Evolutionary conservation across 1,140 invertebrate genomes (phyloP).

Genomic region (Trichonephila clavipes): DNA sequence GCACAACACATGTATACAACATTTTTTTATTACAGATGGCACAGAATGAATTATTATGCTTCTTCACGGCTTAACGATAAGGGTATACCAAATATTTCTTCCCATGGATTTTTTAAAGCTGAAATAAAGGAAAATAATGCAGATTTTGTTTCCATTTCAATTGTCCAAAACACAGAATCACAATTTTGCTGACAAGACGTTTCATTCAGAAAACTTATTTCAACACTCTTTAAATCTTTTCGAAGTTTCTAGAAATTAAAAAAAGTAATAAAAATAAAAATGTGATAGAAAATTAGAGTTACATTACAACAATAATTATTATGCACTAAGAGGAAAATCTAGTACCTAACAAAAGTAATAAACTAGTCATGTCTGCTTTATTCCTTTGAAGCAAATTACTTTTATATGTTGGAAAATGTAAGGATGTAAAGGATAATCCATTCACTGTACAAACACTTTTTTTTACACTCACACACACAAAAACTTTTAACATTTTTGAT

Average conservation of each 20-base stretch:
- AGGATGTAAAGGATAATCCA: no score
- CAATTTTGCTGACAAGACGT: neutral
- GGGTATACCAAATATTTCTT: conserved; percentile 54
- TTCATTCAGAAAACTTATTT: conserved; percentile 57
- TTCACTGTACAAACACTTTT: no score
- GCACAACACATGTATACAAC: neutral
- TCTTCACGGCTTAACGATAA: conserved; percentile 49
- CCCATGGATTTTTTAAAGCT: conserved; percentile 61
- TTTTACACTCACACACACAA: no score
- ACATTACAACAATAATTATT: neutral
- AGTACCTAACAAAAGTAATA: no score
- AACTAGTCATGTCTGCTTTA: no score
- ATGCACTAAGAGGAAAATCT: no score
- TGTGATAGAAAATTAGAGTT: neutral
- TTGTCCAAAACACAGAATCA: conserved; percentile 37
- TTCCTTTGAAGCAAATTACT: no score
- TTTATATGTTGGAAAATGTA: no score
- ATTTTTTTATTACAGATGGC: conserved; percentile 27
- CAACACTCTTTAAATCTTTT: conserved; percentile 50
- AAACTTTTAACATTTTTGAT: no score
- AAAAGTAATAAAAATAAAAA: neutral
- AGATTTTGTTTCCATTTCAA: conserved; percentile 61
- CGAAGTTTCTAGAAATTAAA: conserved; percentile 55
- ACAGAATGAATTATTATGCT: conserved; percentile 22
- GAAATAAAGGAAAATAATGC: conserved; percentile 49